Evolutionary conservation across 2,797 vertebrate genomes (phyloP).

Genomic region (Sebastes reedi): DNA sequence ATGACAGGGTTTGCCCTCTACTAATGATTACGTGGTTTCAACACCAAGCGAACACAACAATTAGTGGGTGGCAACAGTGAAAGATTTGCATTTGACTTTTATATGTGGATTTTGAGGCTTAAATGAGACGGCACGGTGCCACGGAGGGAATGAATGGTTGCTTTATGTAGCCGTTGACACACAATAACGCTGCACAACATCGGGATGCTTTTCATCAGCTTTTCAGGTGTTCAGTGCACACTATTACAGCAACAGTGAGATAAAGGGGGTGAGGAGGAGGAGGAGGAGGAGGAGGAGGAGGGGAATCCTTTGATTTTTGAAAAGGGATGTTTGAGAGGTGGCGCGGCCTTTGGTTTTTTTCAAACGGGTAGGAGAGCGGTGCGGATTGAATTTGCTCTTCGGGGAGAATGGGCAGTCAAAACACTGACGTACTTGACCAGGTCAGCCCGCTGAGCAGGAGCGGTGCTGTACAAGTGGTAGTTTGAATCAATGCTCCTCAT

Average conservation of each 20-base stretch:
- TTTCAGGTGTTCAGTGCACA: conserved; percentile 59
- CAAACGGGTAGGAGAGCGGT: conserved; percentile 46
- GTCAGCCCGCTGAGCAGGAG: conserved; percentile 50
- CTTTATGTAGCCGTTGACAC: conserved; percentile 54
- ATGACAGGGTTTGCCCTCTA: conserved; percentile 31
- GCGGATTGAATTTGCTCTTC: conserved; percentile 68
- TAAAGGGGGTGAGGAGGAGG: conserved; percentile 3
- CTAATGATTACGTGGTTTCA: conserved; percentile 53
- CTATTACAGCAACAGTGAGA: conserved; percentile 49
- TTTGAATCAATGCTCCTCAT: conserved; percentile 76
- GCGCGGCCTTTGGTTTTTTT: conserved; percentile 19
- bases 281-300: background rate
- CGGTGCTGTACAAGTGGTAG: conserved; percentile 47
- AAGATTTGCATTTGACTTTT: conserved; percentile 62
- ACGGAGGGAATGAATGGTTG: conserved; percentile 55
- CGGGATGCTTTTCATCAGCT: conserved; percentile 51
- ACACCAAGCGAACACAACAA: conserved; percentile 45
- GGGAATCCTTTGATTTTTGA: conserved; percentile 24
- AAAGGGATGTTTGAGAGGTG: conserved; percentile 38
- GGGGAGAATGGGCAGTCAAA: conserved; percentile 73
- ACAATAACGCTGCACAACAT: conserved; percentile 42
- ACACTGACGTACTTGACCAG: conserved; percentile 79
- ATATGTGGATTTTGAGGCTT: conserved; percentile 43
- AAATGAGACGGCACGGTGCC: conserved; percentile 38
- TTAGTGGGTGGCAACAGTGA: conserved; percentile 40